Percentiles rank a stretch among this genome's conserved stretches.
phyloP scores from a whole-genome alignment of 2,888 invertebrate genomes.

The Netelia virgata region DNA sequence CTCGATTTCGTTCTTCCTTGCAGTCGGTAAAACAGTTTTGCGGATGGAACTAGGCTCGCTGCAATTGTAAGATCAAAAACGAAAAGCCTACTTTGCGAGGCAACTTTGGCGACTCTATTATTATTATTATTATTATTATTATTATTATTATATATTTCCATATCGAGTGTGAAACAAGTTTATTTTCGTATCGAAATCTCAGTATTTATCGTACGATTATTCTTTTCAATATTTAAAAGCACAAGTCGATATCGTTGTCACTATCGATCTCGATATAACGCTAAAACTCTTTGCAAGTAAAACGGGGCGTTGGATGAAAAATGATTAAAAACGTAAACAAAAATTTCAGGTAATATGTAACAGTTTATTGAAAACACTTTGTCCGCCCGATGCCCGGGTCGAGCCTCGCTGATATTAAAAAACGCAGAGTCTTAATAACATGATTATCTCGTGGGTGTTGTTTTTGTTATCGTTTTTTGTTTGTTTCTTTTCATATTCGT shows the following conservation, averaged over 20 bases:
- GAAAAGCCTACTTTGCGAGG: neutral
- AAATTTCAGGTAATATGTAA: conserved; percentile 82
- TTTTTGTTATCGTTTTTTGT: conserved; percentile 53
- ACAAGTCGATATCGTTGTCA: neutral
- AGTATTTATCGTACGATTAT: neutral
- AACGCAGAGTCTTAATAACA: conserved; percentile 84
- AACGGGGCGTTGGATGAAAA: neutral
- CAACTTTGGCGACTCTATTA: neutral
- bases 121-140: neutral
- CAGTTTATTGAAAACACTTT: conserved; percentile 84
- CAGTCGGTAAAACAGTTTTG: too few relatives aligned
- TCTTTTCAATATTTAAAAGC: neutral
- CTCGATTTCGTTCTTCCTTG: too few relatives aligned
- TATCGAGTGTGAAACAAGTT: neutral
- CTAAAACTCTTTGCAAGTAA: neutral
- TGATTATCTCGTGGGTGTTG: conserved; percentile 83
- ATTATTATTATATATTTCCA: neutral
- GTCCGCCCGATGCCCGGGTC: conserved; percentile 78
- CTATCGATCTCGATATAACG: neutral
- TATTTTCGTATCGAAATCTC: neutral
- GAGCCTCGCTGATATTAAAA: conserved; percentile 84
- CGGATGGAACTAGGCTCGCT: too few relatives aligned
- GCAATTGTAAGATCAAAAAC: too few relatives aligned
- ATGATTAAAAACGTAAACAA: conserved; percentile 30
- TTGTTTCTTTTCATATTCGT: conserved; percentile 30